Base-by-base conservation (phyloP, 2,888 invertebrate genomes). In the Drosophila phalerata region DNA sequence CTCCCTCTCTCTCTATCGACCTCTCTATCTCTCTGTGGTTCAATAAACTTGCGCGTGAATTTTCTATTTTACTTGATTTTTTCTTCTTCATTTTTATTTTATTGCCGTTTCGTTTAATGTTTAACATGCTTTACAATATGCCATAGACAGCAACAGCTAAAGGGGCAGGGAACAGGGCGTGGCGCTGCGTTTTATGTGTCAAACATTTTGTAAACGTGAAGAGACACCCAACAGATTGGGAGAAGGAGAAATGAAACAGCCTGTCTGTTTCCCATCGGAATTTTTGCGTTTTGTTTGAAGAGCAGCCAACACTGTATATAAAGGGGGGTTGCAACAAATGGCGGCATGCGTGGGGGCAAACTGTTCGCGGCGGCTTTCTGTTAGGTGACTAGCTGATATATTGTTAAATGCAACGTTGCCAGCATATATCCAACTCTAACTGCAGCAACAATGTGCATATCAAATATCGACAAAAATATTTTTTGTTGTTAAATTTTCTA, bases 41-140 rank as follows among this genome's bases (percentile, higher is more conserved):
- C 89, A 86, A 86, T 87, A 86, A 86, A 86, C 85, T 85, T 64
- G 79, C 73, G 86, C 84, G 71, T 78, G 78, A 82, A 87, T 78
- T 73, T 85, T 83, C 73, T 81, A 81, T 89, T 89, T 81, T 60
- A 64, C 74, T 69, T 57, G 63, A 72, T 68, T 67, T 82, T 69
- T 72, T 69, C 28, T 32, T 34, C 30, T 11, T 19, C 38, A 48
- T 66, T 58, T 65, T 65, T 47, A 17, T 58, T 69, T 65, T 69
- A 79, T 69, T 60, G 38, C 51, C 61, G 51, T 62, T 70, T 63
- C 72, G 70, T 74, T 79, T 71, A 86, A 74, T 88, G 76, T 71
- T 68, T 52, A 71, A 64, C 77, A 88, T 84, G 81, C 70, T 73
- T 81, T 73, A 68, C 77, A 79, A 74, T 79, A 74, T 81, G 69